Base-by-base conservation (phyloP, 2,888 invertebrate genomes). In the Amorpha juglandis region DNA sequence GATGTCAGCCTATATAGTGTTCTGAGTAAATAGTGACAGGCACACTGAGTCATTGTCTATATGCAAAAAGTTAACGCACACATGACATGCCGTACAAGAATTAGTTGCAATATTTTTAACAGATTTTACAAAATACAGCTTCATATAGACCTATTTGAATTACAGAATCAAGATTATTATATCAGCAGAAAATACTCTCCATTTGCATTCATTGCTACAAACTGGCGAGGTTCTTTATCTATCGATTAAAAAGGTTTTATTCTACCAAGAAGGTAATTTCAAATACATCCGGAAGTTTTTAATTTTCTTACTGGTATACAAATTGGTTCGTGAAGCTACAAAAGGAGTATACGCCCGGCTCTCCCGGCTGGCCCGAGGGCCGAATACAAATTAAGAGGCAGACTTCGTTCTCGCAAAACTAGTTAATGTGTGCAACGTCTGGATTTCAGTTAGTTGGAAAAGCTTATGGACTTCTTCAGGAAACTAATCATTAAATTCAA, bases 341-440 rank as follows among this genome's bases (percentile, higher is more conserved):
- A 88, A 88, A 90, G 88, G 82, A 89, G 87, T 83, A 85, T 83
- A 85, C 83, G 82, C 82, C 77, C 78, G 83, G 83, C 83, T 81
- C 81, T 83, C 81, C 80, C 78, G 78, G 76, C 77, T 74, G 78
- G 76, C 74, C 82, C 88, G 85, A 86, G 87, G 82, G 83, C 79
- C 84, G 90, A 89, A 91, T 91, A 91, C 89, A 89, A 89, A 91
- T 91, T 88, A 90, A 88, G 87, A 85, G 83, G 85, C 81, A 82
- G 86, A 81, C 83, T 86, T 83, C 80, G 79, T 79, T 82, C 82
- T 80, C 80, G 76, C 79, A 79, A 83, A 88, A 88, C 87, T 89
- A 87, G 86, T 86, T 87, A 89, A 88, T 86, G 87, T 87, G 84
- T 83, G 83, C 86, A 84, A 78, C 82, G 84, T 83, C 85, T 85